These are phyloP conservation scores for Drosophila neotestacea DNA, from an alignment of 2,888 invertebrate genomes.

Conservation along the genomic window DNA sequence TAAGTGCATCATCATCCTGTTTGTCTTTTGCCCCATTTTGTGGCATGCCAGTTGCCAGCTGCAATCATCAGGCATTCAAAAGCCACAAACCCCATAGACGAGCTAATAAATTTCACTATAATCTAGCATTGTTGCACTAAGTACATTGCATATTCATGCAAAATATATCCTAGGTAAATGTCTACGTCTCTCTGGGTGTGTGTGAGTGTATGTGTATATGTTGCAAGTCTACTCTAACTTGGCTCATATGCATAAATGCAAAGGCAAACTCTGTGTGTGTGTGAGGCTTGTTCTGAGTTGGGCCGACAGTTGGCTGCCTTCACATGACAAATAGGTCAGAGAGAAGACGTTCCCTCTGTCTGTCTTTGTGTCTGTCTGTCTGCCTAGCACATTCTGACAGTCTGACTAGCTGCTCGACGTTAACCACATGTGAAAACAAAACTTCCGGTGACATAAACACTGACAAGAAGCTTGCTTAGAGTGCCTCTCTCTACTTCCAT, in stretches of 20 bases:
- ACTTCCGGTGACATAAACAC: constrained; percentile 81
- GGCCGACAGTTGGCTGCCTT: constrained; percentile 44
- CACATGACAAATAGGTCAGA: constrained; percentile 70
- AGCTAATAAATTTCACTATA: constrained; percentile 79
- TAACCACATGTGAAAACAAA: constrained; percentile 82
- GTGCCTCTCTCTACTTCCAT: constrained; percentile 24
- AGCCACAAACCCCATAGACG: constrained; percentile 51
- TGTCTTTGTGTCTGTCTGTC: constrained; percentile 6
- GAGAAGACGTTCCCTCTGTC: constrained; percentile 42
- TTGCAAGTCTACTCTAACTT: constrained; percentile 37
- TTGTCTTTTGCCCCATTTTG: constrained; percentile 29
- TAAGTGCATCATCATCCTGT: constrained; percentile 23
- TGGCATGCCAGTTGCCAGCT: constrained; percentile 24
- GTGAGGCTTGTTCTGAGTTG: constrained; percentile 12
- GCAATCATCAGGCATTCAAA: constrained; percentile 58
- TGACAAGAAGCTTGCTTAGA: constrained; percentile 78
- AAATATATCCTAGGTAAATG: constrained; percentile 54
- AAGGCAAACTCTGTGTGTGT: constrained; percentile 39
- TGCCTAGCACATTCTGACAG: constrained; percentile 27
- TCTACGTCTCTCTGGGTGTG: constrained; percentile 1
- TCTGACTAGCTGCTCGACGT: constrained; percentile 65
- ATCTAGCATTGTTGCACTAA: constrained; percentile 81
- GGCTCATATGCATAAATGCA: constrained; percentile 70
- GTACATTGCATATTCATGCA: constrained; percentile 80
- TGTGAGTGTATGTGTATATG: neutral